Base-by-base conservation (phyloP, 1,140 invertebrate species). In the Drosophila cardini region DNA sequence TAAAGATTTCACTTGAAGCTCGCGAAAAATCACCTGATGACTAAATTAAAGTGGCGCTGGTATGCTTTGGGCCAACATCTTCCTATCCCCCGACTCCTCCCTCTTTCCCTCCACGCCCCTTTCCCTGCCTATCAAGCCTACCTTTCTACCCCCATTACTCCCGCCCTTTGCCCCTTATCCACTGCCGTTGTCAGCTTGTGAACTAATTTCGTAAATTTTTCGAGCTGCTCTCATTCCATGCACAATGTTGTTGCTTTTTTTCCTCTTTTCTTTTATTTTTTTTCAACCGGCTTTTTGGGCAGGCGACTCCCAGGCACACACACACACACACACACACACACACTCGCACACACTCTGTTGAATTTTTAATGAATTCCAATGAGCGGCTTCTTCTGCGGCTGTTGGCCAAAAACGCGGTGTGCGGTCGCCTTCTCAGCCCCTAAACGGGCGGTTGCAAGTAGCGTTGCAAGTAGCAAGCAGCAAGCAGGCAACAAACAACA, bases 181-280 rank as follows among this genome's bases (percentile, higher is more conserved):
- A 18, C 21, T 36, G 36, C 56, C 69, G 60, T 83, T 70, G 55
- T 70, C 72, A 86, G 83, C 73, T 85, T 90, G 90, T 90, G 87
- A 84, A 90, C 87, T 90, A 90, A 90, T 90, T 90, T 90, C 87
- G 87, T 90, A 87, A 90, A 90, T 90, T 90, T 90, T 90, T 90
- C 78, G 89, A 90, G 76, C 84, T 90, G 87, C 83, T 90, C 87
- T 89, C 87, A 90, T 90, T 80, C 83, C 80, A 78, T 76, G 78
- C 57, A 76, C 72, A 90, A 83, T 81, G 74, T 78, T 61, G 21
- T 62, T 70, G 26, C 56, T 71, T 15, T 46, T 13, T 26, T 26
- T 26, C n/a, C n/a, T n/a, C n/a, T 15, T 76, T 50, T 18, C 42
- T 45, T 42, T 32, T 58, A 13, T 45, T 65, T 34, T 69, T 72